phyloP scores from a whole-genome alignment of 2,113 vertebrate species.

The Prionailurus bengalensis region DNA sequence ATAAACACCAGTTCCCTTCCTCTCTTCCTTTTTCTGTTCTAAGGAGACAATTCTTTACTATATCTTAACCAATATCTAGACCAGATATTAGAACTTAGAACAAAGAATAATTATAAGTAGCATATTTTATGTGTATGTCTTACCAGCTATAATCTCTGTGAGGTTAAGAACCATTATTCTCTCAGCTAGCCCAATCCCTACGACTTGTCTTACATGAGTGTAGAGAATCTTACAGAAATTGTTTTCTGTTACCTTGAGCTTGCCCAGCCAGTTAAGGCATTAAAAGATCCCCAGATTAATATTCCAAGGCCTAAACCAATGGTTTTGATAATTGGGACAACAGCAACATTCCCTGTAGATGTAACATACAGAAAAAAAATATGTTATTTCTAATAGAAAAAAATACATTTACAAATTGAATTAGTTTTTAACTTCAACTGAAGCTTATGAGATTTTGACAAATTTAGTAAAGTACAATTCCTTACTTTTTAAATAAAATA shows the following conservation, averaged over 20 bases:
- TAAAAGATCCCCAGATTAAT: constrained; percentile 94
- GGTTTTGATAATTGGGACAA: constrained; percentile 94
- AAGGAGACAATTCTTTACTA: not conserved
- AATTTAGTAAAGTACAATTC: not conserved
- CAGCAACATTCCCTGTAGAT: constrained; percentile 91
- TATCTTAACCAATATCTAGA: constrained; percentile 42
- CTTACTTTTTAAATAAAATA: not conserved
- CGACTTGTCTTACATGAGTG: not conserved
- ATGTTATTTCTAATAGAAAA: constrained; percentile 48
- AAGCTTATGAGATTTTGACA: not conserved
- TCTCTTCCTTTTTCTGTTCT: not conserved
- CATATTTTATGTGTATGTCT: not conserved
- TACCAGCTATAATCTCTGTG: not conserved
- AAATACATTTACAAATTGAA: constrained; percentile 29
- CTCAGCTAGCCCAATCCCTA: not conserved
- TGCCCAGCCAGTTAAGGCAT: constrained; percentile 94
- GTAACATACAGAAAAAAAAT: constrained; percentile 54
- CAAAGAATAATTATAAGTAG: not conserved
- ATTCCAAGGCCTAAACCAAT: constrained; percentile 94
- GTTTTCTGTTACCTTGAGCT: constrained; percentile 91
- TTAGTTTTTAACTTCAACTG: not conserved
- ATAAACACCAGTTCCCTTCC: not conserved
- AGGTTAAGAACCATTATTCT: not conserved
- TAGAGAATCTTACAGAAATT: not conserved
- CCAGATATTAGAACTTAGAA: not conserved